These are phyloP conservation scores for Cremastinae sp. DNA, from an alignment of 2,888 invertebrate genomes.

Conservation along the genomic window DNA sequence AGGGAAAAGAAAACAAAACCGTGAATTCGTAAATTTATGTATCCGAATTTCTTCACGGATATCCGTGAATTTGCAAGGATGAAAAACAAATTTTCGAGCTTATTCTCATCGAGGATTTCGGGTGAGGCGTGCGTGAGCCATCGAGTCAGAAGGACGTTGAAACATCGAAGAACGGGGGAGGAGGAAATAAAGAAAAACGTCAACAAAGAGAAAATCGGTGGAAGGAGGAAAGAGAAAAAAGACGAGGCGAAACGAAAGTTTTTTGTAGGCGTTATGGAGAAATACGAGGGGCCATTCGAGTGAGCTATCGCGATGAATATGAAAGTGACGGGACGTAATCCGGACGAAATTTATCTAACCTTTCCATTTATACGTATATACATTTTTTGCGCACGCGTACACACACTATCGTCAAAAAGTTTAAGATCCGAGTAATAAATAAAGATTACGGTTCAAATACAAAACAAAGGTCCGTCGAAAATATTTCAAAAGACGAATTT, in stretches of 20 bases:
- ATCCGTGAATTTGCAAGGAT: no score
- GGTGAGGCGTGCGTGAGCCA: conserved; percentile 19
- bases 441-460: no score
- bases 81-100: no score
- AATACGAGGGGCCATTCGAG: conserved; percentile 73
- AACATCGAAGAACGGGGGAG: conserved; percentile 29
- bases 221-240: conserved; percentile 54
- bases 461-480: no score
- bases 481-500: no score
- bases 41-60: no score
- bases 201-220: conserved; percentile 34
- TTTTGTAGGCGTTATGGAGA: conserved; percentile 65
- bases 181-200: neutral
- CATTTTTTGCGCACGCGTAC: conserved; percentile 4
- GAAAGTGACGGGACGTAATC: conserved; percentile 78
- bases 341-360: conserved; percentile 76
- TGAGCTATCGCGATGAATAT: conserved; percentile 78
- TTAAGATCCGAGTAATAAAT: conserved; percentile 2
- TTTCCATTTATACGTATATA: conserved; percentile 34
- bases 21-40: no score
- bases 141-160: conserved; percentile 27
- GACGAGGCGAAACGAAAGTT: no score
- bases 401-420: neutral
- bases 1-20: no score
- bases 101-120: no score